phyloP scores from a whole-genome alignment of 2,888 invertebrate genomes.

The Oegoconia quadripuncta region DNA sequence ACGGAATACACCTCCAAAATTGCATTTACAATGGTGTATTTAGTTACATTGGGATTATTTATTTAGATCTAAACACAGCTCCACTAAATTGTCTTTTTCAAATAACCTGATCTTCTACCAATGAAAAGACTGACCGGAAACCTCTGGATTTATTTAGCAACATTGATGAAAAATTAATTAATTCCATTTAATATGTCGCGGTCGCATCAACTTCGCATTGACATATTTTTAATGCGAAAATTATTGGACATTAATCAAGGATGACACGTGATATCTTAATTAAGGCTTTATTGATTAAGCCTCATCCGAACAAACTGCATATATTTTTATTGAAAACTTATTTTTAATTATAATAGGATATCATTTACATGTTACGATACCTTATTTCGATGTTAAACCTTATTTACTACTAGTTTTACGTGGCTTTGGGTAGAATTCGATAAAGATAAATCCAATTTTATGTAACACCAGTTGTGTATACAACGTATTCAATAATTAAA shows the following conservation, averaged over 20 bases:
- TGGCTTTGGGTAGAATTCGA: too few species aligned
- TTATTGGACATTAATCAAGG: conserved; percentile 60
- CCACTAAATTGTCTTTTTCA: too few species aligned
- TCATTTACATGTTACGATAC: conserved; percentile 28
- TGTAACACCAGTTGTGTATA: too few species aligned
- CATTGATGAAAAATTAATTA: neutral
- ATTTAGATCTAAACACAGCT: too few species aligned
- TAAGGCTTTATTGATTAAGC: conserved; percentile 68
- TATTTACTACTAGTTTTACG: too few species aligned
- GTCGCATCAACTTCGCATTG: conserved; percentile 30
- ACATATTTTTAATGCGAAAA: conserved; percentile 63
- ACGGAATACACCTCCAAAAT: too few species aligned
- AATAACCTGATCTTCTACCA: too few species aligned
- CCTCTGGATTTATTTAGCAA: neutral
- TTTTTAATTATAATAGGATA: conserved; percentile 6
- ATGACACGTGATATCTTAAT: conserved; percentile 66
- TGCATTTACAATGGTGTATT: too few species aligned
- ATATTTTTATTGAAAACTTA: conserved; percentile 56
- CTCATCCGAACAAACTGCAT: conserved; percentile 58
- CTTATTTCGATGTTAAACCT: neutral
- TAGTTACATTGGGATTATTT: too few species aligned
- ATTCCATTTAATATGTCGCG: conserved; percentile 5
- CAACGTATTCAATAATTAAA: too few species aligned
- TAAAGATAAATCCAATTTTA: too few species aligned
- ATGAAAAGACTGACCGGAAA: too few species aligned